Evolutionary conservation across 2,113 vertebrate species (phyloP).

Genomic region (Mus spicilegus): DNA sequence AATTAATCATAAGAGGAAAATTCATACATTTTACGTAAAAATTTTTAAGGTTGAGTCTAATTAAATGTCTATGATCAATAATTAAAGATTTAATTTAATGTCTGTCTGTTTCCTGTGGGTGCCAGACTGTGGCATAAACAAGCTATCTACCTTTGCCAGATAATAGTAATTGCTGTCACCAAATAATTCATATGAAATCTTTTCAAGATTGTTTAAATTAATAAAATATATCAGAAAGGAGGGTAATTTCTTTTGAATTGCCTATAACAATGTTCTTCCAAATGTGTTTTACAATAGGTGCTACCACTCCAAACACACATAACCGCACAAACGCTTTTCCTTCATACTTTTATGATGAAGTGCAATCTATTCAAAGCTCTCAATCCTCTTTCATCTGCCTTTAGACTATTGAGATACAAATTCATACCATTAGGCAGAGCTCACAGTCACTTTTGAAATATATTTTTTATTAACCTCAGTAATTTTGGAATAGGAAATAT

Average conservation of each 20-base stretch:
- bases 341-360: neutral
- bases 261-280: neutral
- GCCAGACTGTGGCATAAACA: neutral
- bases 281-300: constrained; percentile 15
- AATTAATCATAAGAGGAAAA: constrained; percentile 44
- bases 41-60: neutral
- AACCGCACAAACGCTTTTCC: neutral
- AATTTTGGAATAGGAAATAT: neutral
- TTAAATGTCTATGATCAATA: neutral
- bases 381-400: neutral
- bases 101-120: constrained; percentile 4
- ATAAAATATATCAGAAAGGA: neutral
- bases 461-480: neutral
- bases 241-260: neutral
- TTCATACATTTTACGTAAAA: neutral
- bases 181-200: neutral
- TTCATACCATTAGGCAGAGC: neutral
- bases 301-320: neutral
- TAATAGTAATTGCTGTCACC: neutral
- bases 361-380: neutral
- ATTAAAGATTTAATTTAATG: constrained; percentile 15
- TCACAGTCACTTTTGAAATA: neutral
- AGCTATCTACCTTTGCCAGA: neutral
- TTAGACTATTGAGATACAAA: neutral
- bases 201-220: neutral